Evolutionary conservation across 2,113 vertebrate species (phyloP).

Genomic region (Tangachromis dhanisi): DNA sequence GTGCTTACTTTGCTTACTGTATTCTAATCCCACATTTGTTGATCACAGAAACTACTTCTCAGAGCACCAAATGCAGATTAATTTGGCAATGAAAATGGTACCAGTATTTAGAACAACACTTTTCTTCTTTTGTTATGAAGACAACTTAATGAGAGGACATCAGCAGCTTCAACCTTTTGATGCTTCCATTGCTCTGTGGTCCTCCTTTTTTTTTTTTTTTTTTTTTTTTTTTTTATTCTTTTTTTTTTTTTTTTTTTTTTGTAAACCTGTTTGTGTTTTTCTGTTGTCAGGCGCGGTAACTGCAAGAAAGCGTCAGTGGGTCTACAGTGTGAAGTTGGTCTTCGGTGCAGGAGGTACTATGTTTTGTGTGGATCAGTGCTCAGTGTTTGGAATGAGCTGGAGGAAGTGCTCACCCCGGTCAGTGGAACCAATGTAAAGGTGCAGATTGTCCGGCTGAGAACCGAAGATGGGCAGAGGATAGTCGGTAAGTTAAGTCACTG

Average conservation of each 20-base stretch:
- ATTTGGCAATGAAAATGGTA: neutral
- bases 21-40: neutral
- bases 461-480: constrained; percentile 94
- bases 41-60: neutral
- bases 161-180: neutral
- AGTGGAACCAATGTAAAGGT: constrained; percentile 95
- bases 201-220: too few species aligned
- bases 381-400: constrained; percentile 97
- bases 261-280: neutral
- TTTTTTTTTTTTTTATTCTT: too few species aligned
- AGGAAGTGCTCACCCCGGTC: constrained; percentile 89
- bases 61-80: neutral
- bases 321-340: constrained; percentile 91
- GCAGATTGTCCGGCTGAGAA: constrained; percentile 93
- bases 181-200: neutral
- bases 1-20: neutral
- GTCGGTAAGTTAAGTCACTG: constrained; percentile 77
- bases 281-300: constrained; percentile 84
- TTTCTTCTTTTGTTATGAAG: neutral
- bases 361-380: constrained; percentile 94
- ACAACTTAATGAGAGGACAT: neutral
- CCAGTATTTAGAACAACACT: neutral
- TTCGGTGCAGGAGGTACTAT: constrained; percentile 89
- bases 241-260: too few species aligned
- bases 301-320: constrained; percentile 93